Evolutionary conservation across 2,113 vertebrate genomes (phyloP).

Genomic region (Pipra filicauda): DNA sequence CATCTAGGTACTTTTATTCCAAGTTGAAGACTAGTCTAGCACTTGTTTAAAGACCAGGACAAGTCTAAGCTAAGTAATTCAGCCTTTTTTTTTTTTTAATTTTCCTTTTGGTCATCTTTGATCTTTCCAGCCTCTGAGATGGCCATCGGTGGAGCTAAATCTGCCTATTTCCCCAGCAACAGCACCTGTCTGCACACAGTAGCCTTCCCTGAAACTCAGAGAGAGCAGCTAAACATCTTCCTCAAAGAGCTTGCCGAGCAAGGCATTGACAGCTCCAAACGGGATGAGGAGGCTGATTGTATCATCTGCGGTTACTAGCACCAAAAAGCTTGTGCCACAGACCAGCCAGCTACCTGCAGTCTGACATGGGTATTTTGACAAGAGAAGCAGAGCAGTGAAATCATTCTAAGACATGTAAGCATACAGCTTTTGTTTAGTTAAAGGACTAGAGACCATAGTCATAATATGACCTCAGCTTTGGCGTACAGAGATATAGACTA

Average conservation of each 20-base stretch:
- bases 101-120: neutral
- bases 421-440: neutral
- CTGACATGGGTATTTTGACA: neutral
- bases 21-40: neutral
- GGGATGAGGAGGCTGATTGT: neutral
- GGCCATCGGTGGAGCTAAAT: slow-evolving; percentile 47
- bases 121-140: slow-evolving; percentile 17
- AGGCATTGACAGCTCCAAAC: accelerated
- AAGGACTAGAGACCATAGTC: neutral
- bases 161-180: slow-evolving; percentile 73
- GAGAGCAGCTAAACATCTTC: neutral
- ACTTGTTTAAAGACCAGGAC: neutral
- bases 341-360: neutral
- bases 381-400: neutral
- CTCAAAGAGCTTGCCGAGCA: slow-evolving; percentile 30
- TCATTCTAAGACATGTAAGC: neutral
- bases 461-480: neutral
- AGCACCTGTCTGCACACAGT: slow-evolving; percentile 65
- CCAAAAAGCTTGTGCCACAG: neutral
- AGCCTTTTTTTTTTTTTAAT: neutral
- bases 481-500: accelerated
- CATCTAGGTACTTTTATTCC: neutral
- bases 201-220: neutral
- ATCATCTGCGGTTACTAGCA: slow-evolving; percentile 46
- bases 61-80: neutral